These are phyloP conservation scores for Sternotherus odoratus DNA, from an alignment of 2,797 vertebrate genomes.

Conservation along the genomic window DNA sequence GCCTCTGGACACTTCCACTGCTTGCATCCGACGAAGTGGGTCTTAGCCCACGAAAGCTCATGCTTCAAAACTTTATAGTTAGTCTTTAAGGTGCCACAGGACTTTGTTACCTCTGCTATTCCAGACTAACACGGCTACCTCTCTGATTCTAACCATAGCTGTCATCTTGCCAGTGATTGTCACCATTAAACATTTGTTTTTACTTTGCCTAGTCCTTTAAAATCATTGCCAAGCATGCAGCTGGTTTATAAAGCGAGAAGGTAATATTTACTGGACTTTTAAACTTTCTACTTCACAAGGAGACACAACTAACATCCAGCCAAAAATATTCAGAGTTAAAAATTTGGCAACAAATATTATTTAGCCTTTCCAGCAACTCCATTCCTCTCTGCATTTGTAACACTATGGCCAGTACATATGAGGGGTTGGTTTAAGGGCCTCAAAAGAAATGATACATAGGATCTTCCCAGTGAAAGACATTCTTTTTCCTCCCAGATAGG, in stretches of 20 bases:
- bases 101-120: too few species aligned
- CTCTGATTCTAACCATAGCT: too few species aligned
- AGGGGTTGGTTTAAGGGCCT: not conserved
- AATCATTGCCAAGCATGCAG: fast-evolving
- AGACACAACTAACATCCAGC: not conserved
- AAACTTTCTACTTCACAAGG: not conserved
- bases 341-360: not conserved
- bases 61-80: too few species aligned
- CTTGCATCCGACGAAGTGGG: too few species aligned
- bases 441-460: not conserved
- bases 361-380: not conserved
- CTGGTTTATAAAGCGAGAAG: not conserved
- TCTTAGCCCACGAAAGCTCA: too few species aligned
- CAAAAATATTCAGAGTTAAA: fast-evolving
- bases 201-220: not conserved
- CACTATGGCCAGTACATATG: fast-evolving
- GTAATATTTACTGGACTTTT: not conserved
- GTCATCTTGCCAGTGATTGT: not conserved
- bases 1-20: too few species aligned
- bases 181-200: not conserved
- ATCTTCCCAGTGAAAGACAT: not conserved
- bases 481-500: not conserved
- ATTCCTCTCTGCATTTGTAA: too few species aligned
- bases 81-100: too few species aligned
- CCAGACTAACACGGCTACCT: too few species aligned